These are phyloP conservation scores for Luidia sarsii DNA, from an alignment of 53 echinoderm and acorn worm genomes.

Conservation along the genomic window DNA sequence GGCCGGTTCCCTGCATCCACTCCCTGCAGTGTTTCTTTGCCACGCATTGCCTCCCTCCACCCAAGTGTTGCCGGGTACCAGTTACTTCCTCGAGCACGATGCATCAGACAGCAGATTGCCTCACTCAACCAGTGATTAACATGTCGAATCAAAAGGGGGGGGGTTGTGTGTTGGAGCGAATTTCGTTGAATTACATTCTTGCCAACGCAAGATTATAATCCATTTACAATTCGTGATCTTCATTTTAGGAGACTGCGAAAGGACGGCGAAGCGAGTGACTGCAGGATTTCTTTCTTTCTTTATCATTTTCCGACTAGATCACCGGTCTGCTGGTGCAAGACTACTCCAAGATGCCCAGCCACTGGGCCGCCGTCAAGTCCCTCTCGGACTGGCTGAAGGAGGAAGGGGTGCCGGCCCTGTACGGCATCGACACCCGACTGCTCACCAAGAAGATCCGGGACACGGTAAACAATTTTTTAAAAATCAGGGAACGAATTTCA, in stretches of 20 bases:
- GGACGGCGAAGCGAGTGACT: background rate
- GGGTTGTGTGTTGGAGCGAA: background rate
- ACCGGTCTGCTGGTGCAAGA: slow-evolving; percentile 90
- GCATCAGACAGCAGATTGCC: too few relatives aligned
- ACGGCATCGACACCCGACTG: slow-evolving; percentile 94
- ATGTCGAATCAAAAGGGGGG: too few relatives aligned
- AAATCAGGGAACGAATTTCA: too few relatives aligned
- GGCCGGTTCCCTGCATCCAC: too few relatives aligned
- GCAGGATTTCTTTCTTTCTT: background rate
- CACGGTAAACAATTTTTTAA: slow-evolving; percentile 68
- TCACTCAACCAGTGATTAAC: too few relatives aligned
- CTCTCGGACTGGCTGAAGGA: slow-evolving; percentile 88
- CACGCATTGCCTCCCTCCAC: too few relatives aligned
- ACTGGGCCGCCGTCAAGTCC: slow-evolving; percentile 95
- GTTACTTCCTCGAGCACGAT: too few relatives aligned
- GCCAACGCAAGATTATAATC: background rate
- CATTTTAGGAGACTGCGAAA: background rate
- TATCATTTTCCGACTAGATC: slow-evolving; percentile 60
- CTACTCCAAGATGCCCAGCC: slow-evolving; percentile 87
- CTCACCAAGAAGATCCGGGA: slow-evolving; percentile 96
- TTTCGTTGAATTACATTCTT: background rate
- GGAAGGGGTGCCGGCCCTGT: slow-evolving; percentile 89
- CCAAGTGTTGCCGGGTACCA: too few relatives aligned
- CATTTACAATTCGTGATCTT: background rate
- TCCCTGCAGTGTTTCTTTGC: too few relatives aligned